Percentiles rank a stretch among this genome's conserved stretches.
These are phyloP conservation scores for Fabriciana adippe DNA, from an alignment of 2,888 invertebrate species.

Conservation along the genomic window DNA sequence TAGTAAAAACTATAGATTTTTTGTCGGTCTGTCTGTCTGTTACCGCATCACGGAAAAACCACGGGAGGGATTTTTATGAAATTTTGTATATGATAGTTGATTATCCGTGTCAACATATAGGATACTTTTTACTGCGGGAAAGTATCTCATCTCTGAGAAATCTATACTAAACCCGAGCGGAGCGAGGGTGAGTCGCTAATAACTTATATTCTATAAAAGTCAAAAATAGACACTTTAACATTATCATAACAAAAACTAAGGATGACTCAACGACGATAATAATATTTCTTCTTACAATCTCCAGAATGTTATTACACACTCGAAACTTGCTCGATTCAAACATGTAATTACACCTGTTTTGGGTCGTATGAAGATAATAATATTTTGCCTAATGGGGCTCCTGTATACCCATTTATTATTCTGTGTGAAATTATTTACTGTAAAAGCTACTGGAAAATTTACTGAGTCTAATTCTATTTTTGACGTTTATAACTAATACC, in stretches of 20 bases:
- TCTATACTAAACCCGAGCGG: no score
- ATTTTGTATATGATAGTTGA: no score
- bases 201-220: not conserved
- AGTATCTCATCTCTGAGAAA: no score
- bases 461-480: conserved; percentile 7
- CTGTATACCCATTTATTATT: conserved; percentile 39
- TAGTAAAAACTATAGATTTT: no score
- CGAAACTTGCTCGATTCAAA: conserved; percentile 42
- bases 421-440: conserved; percentile 36
- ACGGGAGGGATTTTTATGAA: no score
- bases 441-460: conserved; percentile 29
- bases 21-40: no score
- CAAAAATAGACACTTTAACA: conserved; percentile 7
- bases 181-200: not conserved
- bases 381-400: conserved; percentile 43
- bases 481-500: conserved; percentile 1
- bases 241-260: conserved; percentile 34
- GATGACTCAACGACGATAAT: conserved; percentile 32
- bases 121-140: no score
- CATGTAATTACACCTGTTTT: conserved; percentile 45
- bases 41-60: no score
- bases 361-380: conserved; percentile 43
- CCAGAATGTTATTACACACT: conserved; percentile 40
- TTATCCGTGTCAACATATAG: no score
- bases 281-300: conserved; percentile 40